These are phyloP conservation scores for Ifrita kowaldi DNA, from an alignment of 2,113 vertebrate species.

Conservation along the genomic window DNA sequence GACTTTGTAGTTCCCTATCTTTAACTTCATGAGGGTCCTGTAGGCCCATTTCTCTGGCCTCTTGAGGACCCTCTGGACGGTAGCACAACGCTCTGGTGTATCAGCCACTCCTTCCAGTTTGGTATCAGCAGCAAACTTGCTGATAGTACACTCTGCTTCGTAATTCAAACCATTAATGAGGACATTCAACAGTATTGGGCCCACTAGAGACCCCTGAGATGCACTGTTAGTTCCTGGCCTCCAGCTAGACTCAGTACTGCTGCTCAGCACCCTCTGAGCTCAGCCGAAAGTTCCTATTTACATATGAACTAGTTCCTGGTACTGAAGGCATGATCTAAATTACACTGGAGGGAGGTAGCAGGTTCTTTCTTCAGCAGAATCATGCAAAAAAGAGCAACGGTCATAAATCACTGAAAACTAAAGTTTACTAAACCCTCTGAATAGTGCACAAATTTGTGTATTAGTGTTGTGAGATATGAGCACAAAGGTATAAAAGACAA, in stretches of 20 bases:
- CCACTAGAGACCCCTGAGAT: neutral
- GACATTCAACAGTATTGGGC: neutral
- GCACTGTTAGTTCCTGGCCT: neutral
- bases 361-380: neutral
- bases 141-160: neutral
- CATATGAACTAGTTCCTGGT: neutral
- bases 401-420: constrained; percentile 20
- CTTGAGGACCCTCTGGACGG: neutral
- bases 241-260: neutral
- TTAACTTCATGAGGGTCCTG: neutral
- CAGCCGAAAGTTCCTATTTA: neutral
- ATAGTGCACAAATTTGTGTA: neutral
- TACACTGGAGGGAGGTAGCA: neutral
- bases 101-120: neutral
- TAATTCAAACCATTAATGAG: neutral
- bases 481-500: neutral
- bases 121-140: neutral
- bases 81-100: neutral
- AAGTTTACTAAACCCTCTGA: neutral
- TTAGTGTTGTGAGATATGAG: neutral
- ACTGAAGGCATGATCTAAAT: neutral
- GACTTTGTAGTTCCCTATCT: neutral
- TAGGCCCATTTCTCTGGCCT: neutral
- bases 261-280: neutral
- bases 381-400: neutral